A percentile compares a stretch with the other conserved stretches of the same genome.
Evolutionary conservation across 2,888 invertebrate species (phyloP).

Genomic region (Diarsia rubi): DNA sequence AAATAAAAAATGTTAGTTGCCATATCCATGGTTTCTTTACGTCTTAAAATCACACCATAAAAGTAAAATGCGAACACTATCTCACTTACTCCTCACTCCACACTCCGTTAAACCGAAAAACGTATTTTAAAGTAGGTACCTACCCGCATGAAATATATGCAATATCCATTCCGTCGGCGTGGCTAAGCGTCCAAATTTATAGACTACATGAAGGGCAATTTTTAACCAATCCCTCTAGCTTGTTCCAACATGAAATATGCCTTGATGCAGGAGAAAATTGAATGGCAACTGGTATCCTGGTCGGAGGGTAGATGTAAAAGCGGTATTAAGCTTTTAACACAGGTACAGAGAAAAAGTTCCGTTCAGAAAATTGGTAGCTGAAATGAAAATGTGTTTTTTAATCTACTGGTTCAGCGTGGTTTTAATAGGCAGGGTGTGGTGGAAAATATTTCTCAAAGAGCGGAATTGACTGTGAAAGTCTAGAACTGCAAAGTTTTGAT

Average conservation of each 20-base stretch:
- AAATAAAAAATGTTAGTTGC: neutral
- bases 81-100: constrained; percentile 1
- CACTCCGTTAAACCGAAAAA: constrained; percentile 50
- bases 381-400: constrained; percentile 53
- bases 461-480: constrained; percentile 33
- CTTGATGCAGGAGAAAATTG: constrained; percentile 67
- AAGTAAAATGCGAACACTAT: constrained; percentile 6
- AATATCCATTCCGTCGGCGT: constrained; percentile 66
- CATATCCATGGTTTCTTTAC: neutral
- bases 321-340: constrained; percentile 60
- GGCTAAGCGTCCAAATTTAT: constrained; percentile 78
- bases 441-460: constrained; percentile 58
- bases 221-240: constrained; percentile 83
- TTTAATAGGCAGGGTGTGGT: constrained; percentile 29
- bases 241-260: constrained; percentile 74
- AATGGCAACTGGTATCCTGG: constrained; percentile 50
- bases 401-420: constrained; percentile 43
- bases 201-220: constrained; percentile 82
- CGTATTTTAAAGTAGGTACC: constrained; percentile 56
- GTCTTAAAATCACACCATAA: neutral
- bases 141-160: constrained; percentile 65
- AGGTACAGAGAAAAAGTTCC: constrained; percentile 50
- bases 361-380: constrained; percentile 45
- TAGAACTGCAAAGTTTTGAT: constrained; percentile 48
- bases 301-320: constrained; percentile 53